Conservation (phyloP, 2,113 vertebrate genomes). For the Oreotrochilus melanogaster region DNA sequence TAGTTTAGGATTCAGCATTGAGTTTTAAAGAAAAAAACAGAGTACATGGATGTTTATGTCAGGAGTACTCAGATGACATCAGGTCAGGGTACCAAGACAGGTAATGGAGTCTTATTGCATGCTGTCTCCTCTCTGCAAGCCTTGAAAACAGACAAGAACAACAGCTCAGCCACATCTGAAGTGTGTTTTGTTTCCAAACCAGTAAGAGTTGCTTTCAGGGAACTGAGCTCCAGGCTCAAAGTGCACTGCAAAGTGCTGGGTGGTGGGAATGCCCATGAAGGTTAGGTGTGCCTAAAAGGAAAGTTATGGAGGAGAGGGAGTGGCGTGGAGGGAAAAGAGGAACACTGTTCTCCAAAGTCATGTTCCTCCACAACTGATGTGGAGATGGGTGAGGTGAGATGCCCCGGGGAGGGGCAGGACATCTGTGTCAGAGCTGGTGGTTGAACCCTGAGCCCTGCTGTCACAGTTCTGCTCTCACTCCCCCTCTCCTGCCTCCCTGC, state of each 20-base stretch:
- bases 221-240: background rate
- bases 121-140: background rate
- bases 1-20: background rate
- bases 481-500: background rate
- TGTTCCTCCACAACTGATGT: background rate
- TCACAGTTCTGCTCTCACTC: too few relatives aligned
- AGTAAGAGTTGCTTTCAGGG: background rate
- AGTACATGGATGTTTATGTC: background rate
- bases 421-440: background rate
- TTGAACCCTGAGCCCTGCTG: background rate
- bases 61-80: background rate
- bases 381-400: background rate
- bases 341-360: background rate
- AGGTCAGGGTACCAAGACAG: accelerated
- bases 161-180: background rate
- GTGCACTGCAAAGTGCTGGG: accelerated
- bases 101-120: background rate
- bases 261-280: accelerated
- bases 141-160: accelerated
- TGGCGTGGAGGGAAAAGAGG: background rate
- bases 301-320: background rate
- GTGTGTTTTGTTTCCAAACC: background rate
- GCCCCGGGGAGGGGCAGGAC: background rate
- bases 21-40: background rate
- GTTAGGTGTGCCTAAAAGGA: background rate